These are phyloP conservation scores for Catharus minimus DNA, from an alignment of 2,113 vertebrate species.

Conservation along the genomic window DNA sequence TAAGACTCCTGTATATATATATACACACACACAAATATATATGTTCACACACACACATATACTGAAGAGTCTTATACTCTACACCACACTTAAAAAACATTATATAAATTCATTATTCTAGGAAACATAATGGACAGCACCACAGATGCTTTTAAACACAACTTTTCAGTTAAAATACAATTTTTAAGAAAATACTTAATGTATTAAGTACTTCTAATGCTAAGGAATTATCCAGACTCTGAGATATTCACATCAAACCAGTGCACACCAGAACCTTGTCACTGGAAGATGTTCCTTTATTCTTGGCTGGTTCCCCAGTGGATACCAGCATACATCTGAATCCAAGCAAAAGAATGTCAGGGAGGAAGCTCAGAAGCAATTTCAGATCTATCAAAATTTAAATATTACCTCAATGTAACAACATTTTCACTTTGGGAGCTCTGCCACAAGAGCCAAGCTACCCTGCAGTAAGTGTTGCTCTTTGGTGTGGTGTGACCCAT, in stretches of 20 bases:
- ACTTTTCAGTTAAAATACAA: background rate
- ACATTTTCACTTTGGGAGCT: background rate
- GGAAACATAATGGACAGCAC: background rate
- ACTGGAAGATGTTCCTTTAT: slow-evolving; percentile 29
- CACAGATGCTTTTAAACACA: background rate
- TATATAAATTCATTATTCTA: background rate
- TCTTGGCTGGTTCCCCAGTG: slow-evolving; percentile 50
- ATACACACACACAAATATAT: rapidly evolving
- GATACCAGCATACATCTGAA: slow-evolving; percentile 47
- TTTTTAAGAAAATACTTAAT: background rate
- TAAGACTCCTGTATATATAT: rapidly evolving
- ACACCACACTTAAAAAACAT: background rate
- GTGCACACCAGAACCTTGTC: slow-evolving; percentile 4
- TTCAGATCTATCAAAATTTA: slow-evolving; percentile 36
- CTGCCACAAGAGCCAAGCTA: background rate
- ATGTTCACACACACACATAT: background rate
- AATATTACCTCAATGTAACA: slow-evolving; percentile 16
- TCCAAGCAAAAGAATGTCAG: slow-evolving; percentile 35
- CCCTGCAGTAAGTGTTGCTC: background rate
- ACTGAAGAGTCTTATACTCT: background rate
- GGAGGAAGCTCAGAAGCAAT: slow-evolving; percentile 24
- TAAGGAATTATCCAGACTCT: background rate
- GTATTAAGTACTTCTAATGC: background rate
- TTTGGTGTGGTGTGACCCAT: background rate
- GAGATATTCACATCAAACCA: background rate